Conservation (phyloP, 2,888 invertebrate genomes). For the Metellina segmentata region DNA sequence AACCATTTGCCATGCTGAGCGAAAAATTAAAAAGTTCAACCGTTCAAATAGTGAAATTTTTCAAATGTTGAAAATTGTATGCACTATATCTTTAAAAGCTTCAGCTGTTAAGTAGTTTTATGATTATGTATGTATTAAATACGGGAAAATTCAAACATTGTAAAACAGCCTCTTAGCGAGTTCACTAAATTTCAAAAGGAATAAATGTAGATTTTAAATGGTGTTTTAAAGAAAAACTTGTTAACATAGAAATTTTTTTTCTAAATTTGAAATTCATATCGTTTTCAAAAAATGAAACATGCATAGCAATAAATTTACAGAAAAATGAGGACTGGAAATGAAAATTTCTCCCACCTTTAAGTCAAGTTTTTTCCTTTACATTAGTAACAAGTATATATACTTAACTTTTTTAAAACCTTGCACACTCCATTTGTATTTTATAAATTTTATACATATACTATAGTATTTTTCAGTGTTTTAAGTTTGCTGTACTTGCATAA, state of each 20-base stretch:
- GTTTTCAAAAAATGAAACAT: too few species aligned
- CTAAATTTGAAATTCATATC: too few species aligned
- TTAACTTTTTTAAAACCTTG: background rate
- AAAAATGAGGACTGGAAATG: background rate
- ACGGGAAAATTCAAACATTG: too few species aligned
- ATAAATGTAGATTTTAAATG: too few species aligned
- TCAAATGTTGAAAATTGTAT: background rate
- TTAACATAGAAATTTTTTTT: too few species aligned
- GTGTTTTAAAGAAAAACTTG: too few species aligned
- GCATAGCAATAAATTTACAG: too few species aligned
- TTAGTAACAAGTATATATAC: background rate
- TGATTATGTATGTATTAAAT: too few species aligned
- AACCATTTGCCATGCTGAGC: slow-evolving; percentile 51
- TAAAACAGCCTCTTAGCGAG: too few species aligned
- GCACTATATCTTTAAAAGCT: background rate
- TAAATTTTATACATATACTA: background rate
- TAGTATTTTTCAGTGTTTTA: background rate
- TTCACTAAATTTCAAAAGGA: too few species aligned
- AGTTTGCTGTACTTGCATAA: background rate
- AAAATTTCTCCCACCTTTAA: background rate
- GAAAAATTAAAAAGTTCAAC: slow-evolving; percentile 35
- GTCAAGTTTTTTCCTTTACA: background rate
- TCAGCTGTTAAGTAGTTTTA: background rate
- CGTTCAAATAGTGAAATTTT: background rate
- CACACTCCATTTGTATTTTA: background rate